Evolutionary conservation across 2,113 vertebrate genomes (phyloP), one percentile per base, ranked within the genome.

Genomic region (Gorsachius goisagi): DNA sequence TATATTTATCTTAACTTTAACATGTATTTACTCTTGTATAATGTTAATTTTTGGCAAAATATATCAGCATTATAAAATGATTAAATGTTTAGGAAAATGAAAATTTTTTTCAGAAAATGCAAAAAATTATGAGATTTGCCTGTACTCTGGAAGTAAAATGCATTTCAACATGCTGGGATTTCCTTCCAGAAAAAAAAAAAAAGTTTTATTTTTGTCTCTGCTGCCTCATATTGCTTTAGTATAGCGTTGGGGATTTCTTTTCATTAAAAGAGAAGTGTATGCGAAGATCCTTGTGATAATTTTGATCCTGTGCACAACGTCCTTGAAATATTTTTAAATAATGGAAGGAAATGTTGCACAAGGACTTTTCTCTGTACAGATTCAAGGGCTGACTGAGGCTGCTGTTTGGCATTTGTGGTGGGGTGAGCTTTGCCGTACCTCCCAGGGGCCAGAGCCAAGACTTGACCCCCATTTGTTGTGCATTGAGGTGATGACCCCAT

Each of bases 401-500:
- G 78, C 33, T 37, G 9, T 66, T 81, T 63, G 85, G 66, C 10
- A 4, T 55, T 52, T 33, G 45, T 7, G 49, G 12, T 16, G 50
- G 59, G 49, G 6, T n/a, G 47, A 89, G 76, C 49, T 67, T 66
- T 74, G 63, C 56, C 1, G 3, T 68, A 12, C 17, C 18, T 22
- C 49, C 49, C 53, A 50, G 60, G 76, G 20, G 32, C 41, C 79
- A 64, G n/a, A 64, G n/a, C 20, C 44, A 37, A 58, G 64, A 18
- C 41, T 30, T 58, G 39, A 28, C 33, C n/a, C 49, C 30, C 0
- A 0, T 68, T 64, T 45, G 27, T 3, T 77, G 63, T 24, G 52
- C 63, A 5, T 55, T 20, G 53, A 52, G 56, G 5, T 45, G 28
- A 44, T 85, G 77, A 88, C 77, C 64, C 44, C 28, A 9, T 27